Conservation (phyloP, 2,797 vertebrate species). For the Melanotaenia trifasciata region DNA sequence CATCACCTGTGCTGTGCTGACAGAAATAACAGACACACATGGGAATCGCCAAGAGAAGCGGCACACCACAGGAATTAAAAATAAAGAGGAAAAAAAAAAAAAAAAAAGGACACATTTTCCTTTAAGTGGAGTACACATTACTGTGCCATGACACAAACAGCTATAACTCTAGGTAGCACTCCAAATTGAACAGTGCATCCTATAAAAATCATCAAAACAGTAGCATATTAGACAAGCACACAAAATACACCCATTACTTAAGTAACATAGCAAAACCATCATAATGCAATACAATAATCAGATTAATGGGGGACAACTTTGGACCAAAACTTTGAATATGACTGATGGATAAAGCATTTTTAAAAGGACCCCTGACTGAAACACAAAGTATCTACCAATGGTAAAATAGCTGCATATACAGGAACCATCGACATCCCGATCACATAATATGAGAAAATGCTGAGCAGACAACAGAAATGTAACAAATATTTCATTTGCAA, state of each 20-base stretch:
- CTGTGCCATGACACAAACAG: slow-evolving; percentile 19
- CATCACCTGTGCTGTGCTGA: slow-evolving; percentile 55
- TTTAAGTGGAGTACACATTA: slow-evolving; percentile 29
- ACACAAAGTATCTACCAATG: slow-evolving; percentile 44
- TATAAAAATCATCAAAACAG: slow-evolving; percentile 81
- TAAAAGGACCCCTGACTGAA: slow-evolving; percentile 53
- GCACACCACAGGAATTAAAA: slow-evolving; percentile 31
- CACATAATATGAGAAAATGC: slow-evolving; percentile 29
- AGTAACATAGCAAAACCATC: slow-evolving; percentile 65
- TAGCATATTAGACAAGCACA: slow-evolving; percentile 86
- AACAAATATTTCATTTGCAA: slow-evolving; percentile 28
- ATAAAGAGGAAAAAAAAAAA: neutral
- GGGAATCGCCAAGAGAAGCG: slow-evolving; percentile 19
- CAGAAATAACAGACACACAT: slow-evolving; percentile 14
- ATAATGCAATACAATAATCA: slow-evolving; percentile 50
- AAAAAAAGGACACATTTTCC: neutral
- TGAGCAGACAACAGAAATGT: slow-evolving; percentile 32
- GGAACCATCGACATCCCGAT: slow-evolving; percentile 32
- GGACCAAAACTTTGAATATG: slow-evolving; percentile 61
- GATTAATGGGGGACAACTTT: slow-evolving; percentile 59
- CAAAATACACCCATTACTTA: slow-evolving; percentile 86
- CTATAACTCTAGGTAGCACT: slow-evolving; percentile 27
- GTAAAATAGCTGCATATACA: slow-evolving; percentile 60
- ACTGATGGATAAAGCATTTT: slow-evolving; percentile 72
- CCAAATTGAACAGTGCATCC: slow-evolving; percentile 33